A percentile compares a stretch with the other conserved stretches of the same genome.
Conservation (phyloP, 2,888 invertebrate species). For the Brassicogethes aeneus region DNA sequence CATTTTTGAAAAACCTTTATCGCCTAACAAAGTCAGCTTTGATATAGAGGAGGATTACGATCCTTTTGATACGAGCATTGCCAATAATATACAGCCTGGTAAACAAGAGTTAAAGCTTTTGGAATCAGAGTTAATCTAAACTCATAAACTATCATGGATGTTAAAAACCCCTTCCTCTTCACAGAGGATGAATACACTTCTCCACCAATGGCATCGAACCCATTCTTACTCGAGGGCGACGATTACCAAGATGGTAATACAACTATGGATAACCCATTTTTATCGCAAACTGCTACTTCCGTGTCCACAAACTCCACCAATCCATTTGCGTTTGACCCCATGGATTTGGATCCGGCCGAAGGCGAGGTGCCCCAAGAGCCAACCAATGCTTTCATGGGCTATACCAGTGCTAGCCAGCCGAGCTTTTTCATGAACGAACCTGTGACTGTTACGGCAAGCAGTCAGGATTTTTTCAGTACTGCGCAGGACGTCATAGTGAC, state of each 20-base stretch:
- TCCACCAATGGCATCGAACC: slow-evolving; percentile 52
- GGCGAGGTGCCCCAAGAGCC: slow-evolving; percentile 17
- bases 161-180: slow-evolving; percentile 69
- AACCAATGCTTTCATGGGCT: slow-evolving; percentile 6
- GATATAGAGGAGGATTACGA: slow-evolving; percentile 50
- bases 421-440: slow-evolving; percentile 5
- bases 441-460: slow-evolving; percentile 3
- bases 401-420: slow-evolving; percentile 6
- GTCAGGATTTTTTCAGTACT: slow-evolving; percentile 12
- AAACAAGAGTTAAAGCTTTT: slow-evolving; percentile 68
- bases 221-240: slow-evolving; percentile 52
- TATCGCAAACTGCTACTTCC: slow-evolving; percentile 40
- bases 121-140: slow-evolving; percentile 62
- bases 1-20: slow-evolving; percentile 36
- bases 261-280: slow-evolving; percentile 61
- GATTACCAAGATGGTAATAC: slow-evolving; percentile 24
- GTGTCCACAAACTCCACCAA: slow-evolving; percentile 45
- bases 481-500: slow-evolving; percentile 13
- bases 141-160: slow-evolving; percentile 28
- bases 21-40: slow-evolving; percentile 32
- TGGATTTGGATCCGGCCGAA: slow-evolving; percentile 35
- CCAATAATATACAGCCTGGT: slow-evolving; percentile 63
- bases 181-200: slow-evolving; percentile 55
- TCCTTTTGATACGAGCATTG: slow-evolving; percentile 80
- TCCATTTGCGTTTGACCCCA: slow-evolving; percentile 53